These are phyloP conservation scores for Andrena bucephala DNA, from an alignment of 2,888 invertebrate genomes.

Conservation along the genomic window DNA sequence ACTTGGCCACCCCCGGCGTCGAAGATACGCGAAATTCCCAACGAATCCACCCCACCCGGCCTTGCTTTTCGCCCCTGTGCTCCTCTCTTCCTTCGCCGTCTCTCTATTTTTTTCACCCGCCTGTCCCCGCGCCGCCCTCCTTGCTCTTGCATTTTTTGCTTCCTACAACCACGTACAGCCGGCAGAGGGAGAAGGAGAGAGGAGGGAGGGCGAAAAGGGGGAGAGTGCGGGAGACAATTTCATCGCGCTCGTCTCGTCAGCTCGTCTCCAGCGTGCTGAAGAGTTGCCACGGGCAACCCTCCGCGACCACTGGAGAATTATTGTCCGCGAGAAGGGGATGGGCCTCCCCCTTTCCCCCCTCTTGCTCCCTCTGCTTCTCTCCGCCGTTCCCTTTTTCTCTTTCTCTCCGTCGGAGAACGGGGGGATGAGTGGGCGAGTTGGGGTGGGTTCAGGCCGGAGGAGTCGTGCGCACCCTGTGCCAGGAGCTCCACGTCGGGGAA, in stretches of 20 bases:
- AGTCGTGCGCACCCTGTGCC: conserved; percentile 78
- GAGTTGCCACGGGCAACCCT: conserved; percentile 84
- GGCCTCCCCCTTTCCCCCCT: conserved; percentile 32
- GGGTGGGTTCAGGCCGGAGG: conserved; percentile 69
- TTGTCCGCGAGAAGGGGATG: conserved; percentile 78
- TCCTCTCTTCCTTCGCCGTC: conserved; percentile 41
- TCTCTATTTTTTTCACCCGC: conserved; percentile 53
- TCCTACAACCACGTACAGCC: conserved; percentile 69
- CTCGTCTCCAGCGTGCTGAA: conserved; percentile 72
- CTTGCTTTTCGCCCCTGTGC: conserved; percentile 61
- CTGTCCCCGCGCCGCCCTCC: conserved; percentile 58
- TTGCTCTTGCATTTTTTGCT: conserved; percentile 73
- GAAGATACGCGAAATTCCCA: conserved; percentile 76
- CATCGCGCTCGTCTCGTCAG: conserved; percentile 76
- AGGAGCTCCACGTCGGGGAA: conserved; percentile 78
- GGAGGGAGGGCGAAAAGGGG: conserved; percentile 15
- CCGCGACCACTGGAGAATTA: conserved; percentile 77
- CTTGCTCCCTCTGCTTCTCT: conserved; percentile 13
- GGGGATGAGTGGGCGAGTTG: conserved; percentile 56
- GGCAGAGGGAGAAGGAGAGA: conserved; percentile 30
- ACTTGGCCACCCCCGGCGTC: conserved; percentile 66
- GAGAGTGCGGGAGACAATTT: conserved; percentile 78
- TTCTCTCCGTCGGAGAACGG: conserved; percentile 40
- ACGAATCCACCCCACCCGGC: conserved; percentile 52
- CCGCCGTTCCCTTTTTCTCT: conserved; percentile 50